Percentiles rank a stretch among this genome's conserved stretches.
Evolutionary conservation across 2,113 vertebrate species (phyloP).

Genomic region (Cygnus atratus): DNA sequence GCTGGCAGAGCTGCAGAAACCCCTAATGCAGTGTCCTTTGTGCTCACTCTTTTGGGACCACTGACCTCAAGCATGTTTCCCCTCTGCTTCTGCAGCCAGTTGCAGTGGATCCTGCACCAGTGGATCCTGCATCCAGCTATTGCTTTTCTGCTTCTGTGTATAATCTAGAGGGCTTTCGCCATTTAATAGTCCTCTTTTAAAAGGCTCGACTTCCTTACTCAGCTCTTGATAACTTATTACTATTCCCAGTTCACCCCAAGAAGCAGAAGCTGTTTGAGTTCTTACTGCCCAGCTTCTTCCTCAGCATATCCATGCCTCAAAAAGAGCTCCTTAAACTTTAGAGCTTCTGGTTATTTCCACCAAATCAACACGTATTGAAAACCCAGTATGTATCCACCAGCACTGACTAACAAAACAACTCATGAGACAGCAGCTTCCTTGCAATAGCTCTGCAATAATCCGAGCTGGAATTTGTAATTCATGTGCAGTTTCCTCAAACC

Average conservation of each 20-base stretch:
- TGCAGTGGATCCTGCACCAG: not conserved
- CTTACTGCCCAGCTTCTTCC: not conserved
- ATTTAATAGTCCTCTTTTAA: not conserved
- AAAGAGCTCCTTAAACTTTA: not conserved
- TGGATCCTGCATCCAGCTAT: not conserved
- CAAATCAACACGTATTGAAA: not conserved
- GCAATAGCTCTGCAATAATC: not conserved
- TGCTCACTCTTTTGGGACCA: not conserved
- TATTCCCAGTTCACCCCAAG: not conserved
- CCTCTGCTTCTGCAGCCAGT: not conserved
- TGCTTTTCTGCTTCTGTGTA: not conserved
- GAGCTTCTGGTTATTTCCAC: not conserved
- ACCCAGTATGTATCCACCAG: not conserved
- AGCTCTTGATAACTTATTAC: not conserved
- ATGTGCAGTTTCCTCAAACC: not conserved
- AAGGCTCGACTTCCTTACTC: not conserved
- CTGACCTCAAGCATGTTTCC: not conserved
- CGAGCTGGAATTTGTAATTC: not conserved
- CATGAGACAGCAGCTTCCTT: not conserved
- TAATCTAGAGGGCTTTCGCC: not conserved
- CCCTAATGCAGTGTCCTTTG: not conserved
- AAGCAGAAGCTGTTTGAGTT: not conserved
- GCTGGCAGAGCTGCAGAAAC: not conserved
- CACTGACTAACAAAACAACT: not conserved
- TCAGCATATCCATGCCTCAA: not conserved